Evolutionary conservation across 2,113 vertebrate species (phyloP), one percentile per base, ranked within the genome.

Genomic region (Mastomys coucha): DNA sequence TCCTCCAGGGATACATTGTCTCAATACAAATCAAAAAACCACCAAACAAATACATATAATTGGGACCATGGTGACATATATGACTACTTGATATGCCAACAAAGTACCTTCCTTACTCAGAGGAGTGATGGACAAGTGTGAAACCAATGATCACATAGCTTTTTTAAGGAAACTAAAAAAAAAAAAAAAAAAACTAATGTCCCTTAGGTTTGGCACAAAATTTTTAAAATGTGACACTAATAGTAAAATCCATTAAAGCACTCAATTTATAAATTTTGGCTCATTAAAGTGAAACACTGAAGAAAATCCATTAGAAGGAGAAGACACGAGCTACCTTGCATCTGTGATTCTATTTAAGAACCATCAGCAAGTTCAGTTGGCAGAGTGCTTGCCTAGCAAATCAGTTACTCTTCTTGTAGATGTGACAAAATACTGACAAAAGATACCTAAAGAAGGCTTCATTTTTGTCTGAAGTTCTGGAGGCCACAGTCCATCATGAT

Each of bases 221-320:
- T 80, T 86, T 72, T 36, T 4, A 93, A 78, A 76, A 42, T 77
- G 56, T 80, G 42, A 89, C 53, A 51, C 9, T 13, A 72, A 78
- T 58, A 67, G 31, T 58, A 93, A 95, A 87, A 36, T 91, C 67
- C 45, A 76, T 76, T 73, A 82, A 95, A 94, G n/a, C 20, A 93
- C 42, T 5, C 51, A 63, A 45, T 51, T 87, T 72, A 91, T 53
- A 95, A 72, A 84, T 39, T 90, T 26, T 8, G 67, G 58, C n/a
- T 76, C 8, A 63, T 70, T 39, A 76, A 60, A 91, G 86, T 75
- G 36, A 90, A 96, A 80, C 67, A 81, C 17, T 82, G 81, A 76
- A 91, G 67, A 70, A 91, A 80, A 75, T n/a, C 39, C 91, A 82
- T 87, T 51, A 65, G 67, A 33, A 19, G 60, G 19, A 10, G 13